Evolutionary conservation across 1,140 invertebrate species (phyloP).

Genomic region (Manduca sexta): DNA sequence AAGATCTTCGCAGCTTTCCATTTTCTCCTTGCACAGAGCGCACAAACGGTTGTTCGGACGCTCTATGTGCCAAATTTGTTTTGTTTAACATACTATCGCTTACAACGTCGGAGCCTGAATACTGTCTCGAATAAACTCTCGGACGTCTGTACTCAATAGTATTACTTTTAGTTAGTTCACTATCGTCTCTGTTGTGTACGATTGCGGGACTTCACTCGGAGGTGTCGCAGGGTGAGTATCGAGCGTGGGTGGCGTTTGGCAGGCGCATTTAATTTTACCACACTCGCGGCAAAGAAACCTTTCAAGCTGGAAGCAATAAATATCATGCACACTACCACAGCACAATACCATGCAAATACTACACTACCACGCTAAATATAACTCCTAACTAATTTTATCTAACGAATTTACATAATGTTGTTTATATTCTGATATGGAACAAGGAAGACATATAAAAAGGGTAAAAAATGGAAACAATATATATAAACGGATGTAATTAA

Average conservation of each 20-base stretch:
- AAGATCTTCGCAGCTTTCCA: conserved; percentile 58
- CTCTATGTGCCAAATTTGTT: conserved; percentile 23
- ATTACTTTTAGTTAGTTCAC: conserved; percentile 11
- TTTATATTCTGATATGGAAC: too few species aligned
- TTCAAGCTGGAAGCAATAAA: conserved; percentile 76
- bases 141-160: conserved; percentile 40
- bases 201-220: conserved; percentile 13
- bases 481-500: too few species aligned
- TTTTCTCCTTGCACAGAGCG: conserved; percentile 37
- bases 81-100: conserved; percentile 24
- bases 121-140: conserved; percentile 26
- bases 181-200: conserved; percentile 7
- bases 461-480: too few species aligned
- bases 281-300: conserved; percentile 75
- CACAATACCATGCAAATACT: conserved; percentile 21
- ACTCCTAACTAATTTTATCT: too few species aligned
- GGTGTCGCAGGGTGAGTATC: conserved; percentile 9
- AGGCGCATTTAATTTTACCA: conserved; percentile 75
- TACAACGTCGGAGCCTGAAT: conserved; percentile 32
- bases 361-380: not conserved
- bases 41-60: conserved; percentile 44
- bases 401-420: too few species aligned
- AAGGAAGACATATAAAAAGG: too few species aligned
- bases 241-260: conserved; percentile 34
- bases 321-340: conserved; percentile 65